These are phyloP conservation scores for Struthio camelus DNA, from an alignment of 2,113 vertebrate species.

Conservation along the genomic window DNA sequence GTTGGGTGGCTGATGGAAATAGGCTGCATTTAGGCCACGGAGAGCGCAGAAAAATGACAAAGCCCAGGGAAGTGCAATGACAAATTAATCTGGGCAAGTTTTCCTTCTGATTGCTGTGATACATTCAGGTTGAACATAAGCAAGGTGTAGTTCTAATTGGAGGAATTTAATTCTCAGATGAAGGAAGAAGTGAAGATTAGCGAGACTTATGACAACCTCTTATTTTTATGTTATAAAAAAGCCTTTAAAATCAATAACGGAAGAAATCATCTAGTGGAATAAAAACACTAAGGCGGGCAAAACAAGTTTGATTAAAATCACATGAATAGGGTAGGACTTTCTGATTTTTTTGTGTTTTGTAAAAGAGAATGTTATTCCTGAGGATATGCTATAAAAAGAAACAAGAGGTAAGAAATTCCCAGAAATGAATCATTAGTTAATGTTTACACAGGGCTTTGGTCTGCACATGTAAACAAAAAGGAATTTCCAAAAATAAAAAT, in stretches of 20 bases:
- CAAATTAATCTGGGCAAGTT: slow-evolving; percentile 32
- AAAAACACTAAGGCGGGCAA: neutral
- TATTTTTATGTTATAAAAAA: neutral
- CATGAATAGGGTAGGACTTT: neutral
- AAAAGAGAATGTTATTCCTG: slow-evolving; percentile 16
- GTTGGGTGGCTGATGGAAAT: neutral
- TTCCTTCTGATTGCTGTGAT: slow-evolving; percentile 31
- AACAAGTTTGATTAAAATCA: neutral
- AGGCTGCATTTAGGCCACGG: neutral
- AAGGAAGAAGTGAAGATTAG: slow-evolving; percentile 7
- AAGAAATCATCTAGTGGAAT: neutral
- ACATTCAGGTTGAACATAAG: slow-evolving; percentile 35
- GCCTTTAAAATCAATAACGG: slow-evolving; percentile 18
- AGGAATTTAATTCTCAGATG: slow-evolving; percentile 13
- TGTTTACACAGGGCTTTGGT: slow-evolving; percentile 41
- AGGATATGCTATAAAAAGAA: slow-evolving; percentile 44
- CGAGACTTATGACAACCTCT: neutral
- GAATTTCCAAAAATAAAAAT: slow-evolving; percentile 52
- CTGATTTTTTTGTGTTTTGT: neutral
- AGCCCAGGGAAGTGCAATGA: neutral
- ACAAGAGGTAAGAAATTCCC: slow-evolving; percentile 45
- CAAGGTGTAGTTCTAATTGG: slow-evolving; percentile 10
- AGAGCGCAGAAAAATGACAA: slow-evolving; percentile 12
- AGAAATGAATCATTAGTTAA: slow-evolving; percentile 61
- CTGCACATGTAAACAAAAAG: slow-evolving; percentile 39